phyloP scores from a whole-genome alignment of 1,140 invertebrate genomes.

The Pachypsylla venusta region DNA sequence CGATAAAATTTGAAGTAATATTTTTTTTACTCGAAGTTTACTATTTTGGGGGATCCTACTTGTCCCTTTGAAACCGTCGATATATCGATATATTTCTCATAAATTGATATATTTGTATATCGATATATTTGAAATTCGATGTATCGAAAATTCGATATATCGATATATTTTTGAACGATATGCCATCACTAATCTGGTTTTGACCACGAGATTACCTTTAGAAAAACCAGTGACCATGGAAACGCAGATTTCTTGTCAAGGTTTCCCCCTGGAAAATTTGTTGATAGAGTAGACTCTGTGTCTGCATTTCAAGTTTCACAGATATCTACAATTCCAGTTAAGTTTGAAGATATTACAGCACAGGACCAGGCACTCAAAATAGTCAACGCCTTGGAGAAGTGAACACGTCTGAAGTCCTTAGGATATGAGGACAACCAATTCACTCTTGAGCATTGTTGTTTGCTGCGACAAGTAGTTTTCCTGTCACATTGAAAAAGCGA shows the following conservation, averaged over 20 bases:
- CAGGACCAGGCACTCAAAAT: neutral
- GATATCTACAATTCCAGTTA: neutral
- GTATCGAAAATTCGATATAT: too few species aligned
- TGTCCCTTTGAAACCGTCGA: too few species aligned
- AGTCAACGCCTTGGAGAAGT: neutral
- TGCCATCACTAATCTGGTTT: too few species aligned
- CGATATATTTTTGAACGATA: too few species aligned
- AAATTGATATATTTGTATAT: too few species aligned
- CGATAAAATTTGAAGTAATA: too few species aligned
- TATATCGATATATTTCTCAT: too few species aligned
- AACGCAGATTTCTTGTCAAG: too few species aligned
- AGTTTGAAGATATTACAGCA: neutral
- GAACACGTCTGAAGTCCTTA: neutral
- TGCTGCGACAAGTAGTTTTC: slow-evolving; percentile 17
- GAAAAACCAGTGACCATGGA: slow-evolving; percentile 21
- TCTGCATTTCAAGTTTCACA: neutral
- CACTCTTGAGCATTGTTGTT: neutral
- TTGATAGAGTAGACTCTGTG: neutral
- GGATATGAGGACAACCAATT: neutral
- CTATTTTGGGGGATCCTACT: too few species aligned
- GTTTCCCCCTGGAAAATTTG: neutral
- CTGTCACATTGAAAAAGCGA: slow-evolving; percentile 24
- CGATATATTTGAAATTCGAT: too few species aligned
- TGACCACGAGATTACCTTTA: slow-evolving; percentile 28
- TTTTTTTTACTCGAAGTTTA: too few species aligned